These are phyloP conservation scores for Cotesia vestalis DNA, from an alignment of 1,140 invertebrate species.

Conservation along the genomic window DNA sequence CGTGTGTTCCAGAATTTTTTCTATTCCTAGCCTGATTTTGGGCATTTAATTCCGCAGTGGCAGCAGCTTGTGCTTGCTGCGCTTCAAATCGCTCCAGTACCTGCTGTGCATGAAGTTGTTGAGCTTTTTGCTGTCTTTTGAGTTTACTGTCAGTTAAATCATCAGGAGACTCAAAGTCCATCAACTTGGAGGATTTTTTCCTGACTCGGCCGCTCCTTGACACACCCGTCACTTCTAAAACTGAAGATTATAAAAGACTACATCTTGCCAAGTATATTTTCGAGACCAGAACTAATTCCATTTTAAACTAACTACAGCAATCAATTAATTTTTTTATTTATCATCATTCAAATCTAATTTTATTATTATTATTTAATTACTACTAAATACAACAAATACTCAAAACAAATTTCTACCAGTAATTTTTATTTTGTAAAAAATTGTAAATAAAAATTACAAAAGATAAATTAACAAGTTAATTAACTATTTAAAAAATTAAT, in stretches of 20 bases:
- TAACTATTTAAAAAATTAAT: no score
- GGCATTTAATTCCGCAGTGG: not conserved
- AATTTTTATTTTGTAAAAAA: no score
- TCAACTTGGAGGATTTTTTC: slow-evolving; percentile 93
- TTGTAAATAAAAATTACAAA: no score
- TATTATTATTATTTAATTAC: not conserved
- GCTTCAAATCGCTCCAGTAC: slow-evolving; percentile 57
- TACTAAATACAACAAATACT: no score
- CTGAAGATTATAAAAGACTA: slow-evolving; percentile 65
- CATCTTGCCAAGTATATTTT: slow-evolving; percentile 55
- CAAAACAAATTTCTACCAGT: no score
- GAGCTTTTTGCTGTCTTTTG: slow-evolving; percentile 55
- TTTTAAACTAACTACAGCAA: slow-evolving; percentile 43
- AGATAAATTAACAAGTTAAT: no score
- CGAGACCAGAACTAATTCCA: slow-evolving; percentile 48
- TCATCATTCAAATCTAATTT: not conserved
- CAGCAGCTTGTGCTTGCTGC: slow-evolving; percentile 43
- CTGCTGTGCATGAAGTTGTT: slow-evolving; percentile 59
- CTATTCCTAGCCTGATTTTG: slow-evolving; percentile 32
- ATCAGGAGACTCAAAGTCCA: slow-evolving; percentile 91
- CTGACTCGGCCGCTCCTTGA: slow-evolving; percentile 87
- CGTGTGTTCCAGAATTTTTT: slow-evolving; percentile 55
- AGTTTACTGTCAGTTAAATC: slow-evolving; percentile 69
- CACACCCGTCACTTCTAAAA: slow-evolving; percentile 84
- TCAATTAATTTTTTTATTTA: slow-evolving; percentile 4